These are phyloP conservation scores for Neomorphus geoffroyi DNA, from an alignment of 2,797 vertebrate species.

Conservation along the genomic window DNA sequence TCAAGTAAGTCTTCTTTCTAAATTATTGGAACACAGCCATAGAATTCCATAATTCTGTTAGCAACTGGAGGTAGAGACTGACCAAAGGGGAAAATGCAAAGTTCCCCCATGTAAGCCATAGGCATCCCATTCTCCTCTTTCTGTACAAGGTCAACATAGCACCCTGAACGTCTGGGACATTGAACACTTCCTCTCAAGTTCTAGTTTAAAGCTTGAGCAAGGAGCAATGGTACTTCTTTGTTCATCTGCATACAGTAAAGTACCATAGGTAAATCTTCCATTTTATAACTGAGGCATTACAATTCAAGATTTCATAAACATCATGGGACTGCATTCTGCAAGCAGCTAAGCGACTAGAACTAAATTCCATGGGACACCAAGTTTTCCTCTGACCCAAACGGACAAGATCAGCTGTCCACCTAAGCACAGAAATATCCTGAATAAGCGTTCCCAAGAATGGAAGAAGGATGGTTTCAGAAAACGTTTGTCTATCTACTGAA, in stretches of 20 bases:
- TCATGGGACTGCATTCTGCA: background rate
- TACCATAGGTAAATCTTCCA: background rate
- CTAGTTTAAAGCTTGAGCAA: background rate
- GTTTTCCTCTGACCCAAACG: background rate
- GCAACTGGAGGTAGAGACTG: accelerated
- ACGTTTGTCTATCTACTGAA: background rate
- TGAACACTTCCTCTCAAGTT: background rate
- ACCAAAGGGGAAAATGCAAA: background rate
- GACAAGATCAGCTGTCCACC: background rate
- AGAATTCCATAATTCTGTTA: background rate
- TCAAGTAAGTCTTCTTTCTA: background rate
- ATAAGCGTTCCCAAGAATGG: background rate
- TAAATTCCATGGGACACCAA: background rate
- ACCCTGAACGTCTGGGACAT: background rate
- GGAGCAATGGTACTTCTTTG: background rate
- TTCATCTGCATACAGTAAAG: background rate
- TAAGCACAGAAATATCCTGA: background rate
- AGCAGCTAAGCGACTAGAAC: background rate
- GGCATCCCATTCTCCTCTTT: background rate
- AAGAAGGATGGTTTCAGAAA: background rate
- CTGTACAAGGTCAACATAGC: background rate
- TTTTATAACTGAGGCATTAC: background rate
- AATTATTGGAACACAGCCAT: background rate
- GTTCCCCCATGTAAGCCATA: background rate
- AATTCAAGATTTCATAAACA: background rate